phyloP scores from a whole-genome alignment of 2,888 invertebrate genomes.

The Clanis bilineata region DNA sequence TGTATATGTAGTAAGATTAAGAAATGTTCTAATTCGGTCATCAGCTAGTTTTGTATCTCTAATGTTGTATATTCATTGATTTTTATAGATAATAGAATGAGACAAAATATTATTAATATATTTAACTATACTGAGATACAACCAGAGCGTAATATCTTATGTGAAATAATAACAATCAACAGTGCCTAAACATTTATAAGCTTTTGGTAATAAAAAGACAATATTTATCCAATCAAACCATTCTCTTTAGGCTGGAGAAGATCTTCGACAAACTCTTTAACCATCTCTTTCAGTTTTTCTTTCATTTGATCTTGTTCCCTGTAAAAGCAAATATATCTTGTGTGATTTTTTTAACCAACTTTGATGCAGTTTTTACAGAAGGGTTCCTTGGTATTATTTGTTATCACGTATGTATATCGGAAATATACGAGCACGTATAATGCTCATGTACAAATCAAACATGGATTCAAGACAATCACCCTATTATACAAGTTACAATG shows the following conservation, averaged over 20 bases:
- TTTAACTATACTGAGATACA: neutral
- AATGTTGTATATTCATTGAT: too few relatives aligned
- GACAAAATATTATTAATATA: too few relatives aligned
- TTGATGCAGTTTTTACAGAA: too few relatives aligned
- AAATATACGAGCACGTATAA: too few relatives aligned
- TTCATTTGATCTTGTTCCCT: constrained; percentile 86
- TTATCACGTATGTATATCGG: too few relatives aligned
- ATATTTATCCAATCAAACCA: constrained; percentile 52
- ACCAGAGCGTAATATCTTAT: neutral
- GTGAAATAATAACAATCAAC: neutral
- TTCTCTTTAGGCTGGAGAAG: constrained; percentile 90
- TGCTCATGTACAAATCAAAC: too few relatives aligned
- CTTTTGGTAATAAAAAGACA: neutral
- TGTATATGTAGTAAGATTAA: neutral
- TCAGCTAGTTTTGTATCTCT: too few relatives aligned
- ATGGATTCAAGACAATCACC: too few relatives aligned
- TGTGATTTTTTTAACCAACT: neutral
- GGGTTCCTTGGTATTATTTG: too few relatives aligned
- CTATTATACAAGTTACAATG: too few relatives aligned
- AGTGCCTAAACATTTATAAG: too few relatives aligned
- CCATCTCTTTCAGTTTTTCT: constrained; percentile 86
- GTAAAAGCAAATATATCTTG: constrained; percentile 43
- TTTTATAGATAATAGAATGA: too few relatives aligned
- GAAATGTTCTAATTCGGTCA: neutral
- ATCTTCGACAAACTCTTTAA: constrained; percentile 89